Conservation (phyloP, 2,113 vertebrate genomes). For the Pogonocichla stellata region DNA sequence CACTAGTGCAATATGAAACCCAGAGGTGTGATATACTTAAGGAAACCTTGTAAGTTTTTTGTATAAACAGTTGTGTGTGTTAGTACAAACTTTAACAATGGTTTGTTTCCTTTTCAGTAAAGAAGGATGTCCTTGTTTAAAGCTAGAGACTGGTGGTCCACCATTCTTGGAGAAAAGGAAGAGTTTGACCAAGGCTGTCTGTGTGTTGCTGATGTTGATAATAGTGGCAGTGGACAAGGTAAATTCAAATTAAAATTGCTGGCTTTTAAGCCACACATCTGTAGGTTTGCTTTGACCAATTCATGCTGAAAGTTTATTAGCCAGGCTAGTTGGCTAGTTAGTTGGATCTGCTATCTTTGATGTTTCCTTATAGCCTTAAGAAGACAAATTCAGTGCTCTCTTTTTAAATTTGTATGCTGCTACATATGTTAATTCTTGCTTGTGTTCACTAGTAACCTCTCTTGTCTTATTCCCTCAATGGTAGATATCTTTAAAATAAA, state of each 20-base stretch:
- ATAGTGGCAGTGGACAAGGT: constrained; percentile 90
- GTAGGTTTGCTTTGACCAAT: neutral
- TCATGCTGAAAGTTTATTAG: neutral
- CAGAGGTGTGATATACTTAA: neutral
- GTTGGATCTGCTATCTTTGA: neutral
- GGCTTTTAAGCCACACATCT: neutral
- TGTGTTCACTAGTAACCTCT: neutral
- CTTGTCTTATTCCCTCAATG: neutral
- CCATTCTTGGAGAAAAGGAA: constrained; percentile 87
- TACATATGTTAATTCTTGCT: neutral
- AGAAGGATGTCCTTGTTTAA: constrained; percentile 95
- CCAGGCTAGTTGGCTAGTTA: neutral
- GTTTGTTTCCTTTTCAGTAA: constrained; percentile 54
- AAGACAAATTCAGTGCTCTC: neutral
- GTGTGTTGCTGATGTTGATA: constrained; percentile 93
- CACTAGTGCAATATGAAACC: neutral
- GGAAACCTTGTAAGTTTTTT: neutral
- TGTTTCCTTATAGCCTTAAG: neutral
- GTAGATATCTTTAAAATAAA: neutral
- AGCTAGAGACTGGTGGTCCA: constrained; percentile 97
- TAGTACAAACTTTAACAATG: neutral
- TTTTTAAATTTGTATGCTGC: neutral
- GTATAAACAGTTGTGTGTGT: neutral
- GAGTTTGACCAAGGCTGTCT: constrained; percentile 97
- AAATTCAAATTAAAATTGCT: constrained; percentile 33